phyloP scores from a whole-genome alignment of 2,797 vertebrate species.

The Onychomys leucogaster region DNA sequence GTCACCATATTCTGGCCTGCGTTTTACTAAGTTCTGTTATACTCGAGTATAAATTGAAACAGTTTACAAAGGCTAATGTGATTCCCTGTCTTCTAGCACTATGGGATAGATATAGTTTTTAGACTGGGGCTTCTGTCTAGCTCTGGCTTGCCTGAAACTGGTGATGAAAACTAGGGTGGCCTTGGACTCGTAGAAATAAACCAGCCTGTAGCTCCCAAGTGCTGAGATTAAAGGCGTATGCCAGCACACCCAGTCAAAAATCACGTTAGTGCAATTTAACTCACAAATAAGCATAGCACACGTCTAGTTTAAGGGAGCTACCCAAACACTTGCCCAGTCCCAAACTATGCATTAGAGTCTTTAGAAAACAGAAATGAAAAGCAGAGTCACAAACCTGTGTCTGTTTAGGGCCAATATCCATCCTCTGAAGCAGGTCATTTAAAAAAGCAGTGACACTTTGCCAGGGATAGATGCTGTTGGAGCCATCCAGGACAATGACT shows the following conservation, averaged over 20 bases:
- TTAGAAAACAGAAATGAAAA: neutral
- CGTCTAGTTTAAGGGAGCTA: neutral
- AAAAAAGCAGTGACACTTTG: conserved; percentile 92
- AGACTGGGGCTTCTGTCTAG: neutral
- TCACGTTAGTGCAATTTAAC: neutral
- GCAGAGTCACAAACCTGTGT: conserved; percentile 91
- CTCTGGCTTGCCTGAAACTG: neutral
- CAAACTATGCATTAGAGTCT: neutral
- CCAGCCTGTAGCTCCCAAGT: neutral
- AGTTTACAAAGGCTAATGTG: conserved; percentile 23
- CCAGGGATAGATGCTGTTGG: conserved; percentile 99
- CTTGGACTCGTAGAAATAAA: neutral
- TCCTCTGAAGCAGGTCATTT: conserved; percentile 91
- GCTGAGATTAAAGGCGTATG: neutral
- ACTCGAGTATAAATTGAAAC: neutral
- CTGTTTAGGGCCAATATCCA: conserved; percentile 92
- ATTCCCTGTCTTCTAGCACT: neutral
- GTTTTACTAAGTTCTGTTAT: neutral
- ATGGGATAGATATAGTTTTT: neutral
- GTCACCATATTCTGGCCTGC: neutral
- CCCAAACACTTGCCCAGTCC: neutral
- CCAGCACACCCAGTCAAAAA: neutral
- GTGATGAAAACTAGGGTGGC: neutral
- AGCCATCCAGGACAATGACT: conserved; percentile 96
- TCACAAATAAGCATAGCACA: neutral